Evolutionary conservation across 2,888 invertebrate genomes (phyloP).

Genomic region (Tribolium freemani): DNA sequence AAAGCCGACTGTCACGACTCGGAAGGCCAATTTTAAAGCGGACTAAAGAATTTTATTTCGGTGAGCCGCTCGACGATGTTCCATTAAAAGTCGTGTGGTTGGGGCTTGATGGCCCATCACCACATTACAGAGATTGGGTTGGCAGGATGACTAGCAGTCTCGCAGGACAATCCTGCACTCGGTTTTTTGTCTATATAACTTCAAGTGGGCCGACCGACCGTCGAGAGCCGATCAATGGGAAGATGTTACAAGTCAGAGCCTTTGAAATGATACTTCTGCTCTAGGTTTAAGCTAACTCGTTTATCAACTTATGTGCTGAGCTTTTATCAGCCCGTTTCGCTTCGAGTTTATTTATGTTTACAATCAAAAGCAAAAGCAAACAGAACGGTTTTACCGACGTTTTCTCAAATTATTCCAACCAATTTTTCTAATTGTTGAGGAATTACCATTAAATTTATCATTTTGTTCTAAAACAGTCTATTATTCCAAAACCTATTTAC

Average conservation of each 20-base stretch:
- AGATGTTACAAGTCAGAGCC: neutral
- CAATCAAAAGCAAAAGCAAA: no score
- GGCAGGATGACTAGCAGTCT: neutral
- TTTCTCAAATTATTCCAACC: no score
- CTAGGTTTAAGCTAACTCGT: neutral
- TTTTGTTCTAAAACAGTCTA: no score
- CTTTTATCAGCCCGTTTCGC: neutral
- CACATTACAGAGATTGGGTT: neutral
- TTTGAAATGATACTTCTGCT: neutral
- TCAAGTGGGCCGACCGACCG: neutral
- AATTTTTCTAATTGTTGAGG: no score
- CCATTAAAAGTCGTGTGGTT: constrained; percentile 9
- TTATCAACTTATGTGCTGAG: neutral
- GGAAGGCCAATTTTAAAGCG: constrained; percentile 1
- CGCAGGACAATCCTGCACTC: constrained; percentile 1
- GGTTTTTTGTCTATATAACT: constrained; percentile 1
- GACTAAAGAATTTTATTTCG: neutral
- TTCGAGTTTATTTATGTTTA: no score
- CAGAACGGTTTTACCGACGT: no score
- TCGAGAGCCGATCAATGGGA: neutral
- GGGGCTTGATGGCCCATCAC: neutral
- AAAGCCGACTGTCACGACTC: constrained; percentile 4
- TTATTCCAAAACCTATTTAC: no score
- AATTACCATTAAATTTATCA: no score
- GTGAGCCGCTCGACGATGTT: neutral